Evolutionary conservation across 2,797 vertebrate genomes (phyloP).

Genomic region (Mus caroli): DNA sequence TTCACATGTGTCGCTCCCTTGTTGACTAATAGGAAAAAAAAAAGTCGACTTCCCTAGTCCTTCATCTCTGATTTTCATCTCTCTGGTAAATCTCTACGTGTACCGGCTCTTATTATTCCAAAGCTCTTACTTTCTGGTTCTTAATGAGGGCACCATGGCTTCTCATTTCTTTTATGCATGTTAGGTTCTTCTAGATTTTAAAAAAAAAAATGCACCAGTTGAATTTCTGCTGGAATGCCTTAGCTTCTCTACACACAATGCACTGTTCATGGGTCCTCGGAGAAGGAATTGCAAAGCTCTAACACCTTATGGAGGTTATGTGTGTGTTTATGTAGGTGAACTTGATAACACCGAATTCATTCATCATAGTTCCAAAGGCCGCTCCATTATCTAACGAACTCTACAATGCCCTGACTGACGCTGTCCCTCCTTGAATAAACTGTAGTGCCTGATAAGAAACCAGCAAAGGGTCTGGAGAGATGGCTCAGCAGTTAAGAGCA

Average conservation of each 20-base stretch:
- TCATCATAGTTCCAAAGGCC: neutral
- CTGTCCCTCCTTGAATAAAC: neutral
- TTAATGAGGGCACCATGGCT: neutral
- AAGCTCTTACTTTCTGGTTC: neutral
- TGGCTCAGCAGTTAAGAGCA: neutral
- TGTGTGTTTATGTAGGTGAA: neutral
- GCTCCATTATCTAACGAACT: neutral
- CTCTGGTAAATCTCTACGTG: neutral
- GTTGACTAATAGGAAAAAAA: slow-evolving; percentile 10
- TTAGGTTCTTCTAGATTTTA: neutral
- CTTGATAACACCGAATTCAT: neutral
- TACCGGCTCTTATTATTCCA: neutral
- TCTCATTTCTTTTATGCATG: neutral
- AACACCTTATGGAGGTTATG: slow-evolving; percentile 18
- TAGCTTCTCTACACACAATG: neutral
- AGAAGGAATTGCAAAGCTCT: neutral
- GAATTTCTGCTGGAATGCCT: neutral
- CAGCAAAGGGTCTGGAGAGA: neutral
- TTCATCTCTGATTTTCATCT: slow-evolving; percentile 26
- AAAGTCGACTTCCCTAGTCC: neutral
- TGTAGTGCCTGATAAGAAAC: neutral
- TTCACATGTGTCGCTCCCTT: slow-evolving; percentile 18
- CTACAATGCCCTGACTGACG: neutral
- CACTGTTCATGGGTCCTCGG: neutral
- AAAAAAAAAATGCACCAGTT: neutral